These are phyloP conservation scores for Dolichotis patagonum DNA, from an alignment of 2,113 vertebrate species.

Conservation along the genomic window DNA sequence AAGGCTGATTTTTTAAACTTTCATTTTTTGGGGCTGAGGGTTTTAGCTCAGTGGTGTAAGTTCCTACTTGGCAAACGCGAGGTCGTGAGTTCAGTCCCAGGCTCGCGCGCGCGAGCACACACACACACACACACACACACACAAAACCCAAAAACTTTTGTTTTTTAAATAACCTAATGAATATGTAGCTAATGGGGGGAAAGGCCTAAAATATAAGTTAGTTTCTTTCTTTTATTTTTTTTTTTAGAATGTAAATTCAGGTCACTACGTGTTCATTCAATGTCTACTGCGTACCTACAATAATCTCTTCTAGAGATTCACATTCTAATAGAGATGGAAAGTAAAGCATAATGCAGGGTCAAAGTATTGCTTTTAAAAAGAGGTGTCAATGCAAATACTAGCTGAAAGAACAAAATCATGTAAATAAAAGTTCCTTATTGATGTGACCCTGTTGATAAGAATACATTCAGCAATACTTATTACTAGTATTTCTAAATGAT, in stretches of 20 bases:
- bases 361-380: slow-evolving; percentile 43
- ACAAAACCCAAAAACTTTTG: too few relatives aligned
- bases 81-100: too few relatives aligned
- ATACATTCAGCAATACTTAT: not conserved
- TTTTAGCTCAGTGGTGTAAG: too few relatives aligned
- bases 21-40: too few relatives aligned
- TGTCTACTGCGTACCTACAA: not conserved
- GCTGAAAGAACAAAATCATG: slow-evolving; percentile 3
- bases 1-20: not conserved
- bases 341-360: not conserved
- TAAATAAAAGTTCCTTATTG: not conserved
- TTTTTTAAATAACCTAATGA: slow-evolving; percentile 19
- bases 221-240: not conserved
- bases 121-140: too few relatives aligned
- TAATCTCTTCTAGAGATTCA: not conserved
- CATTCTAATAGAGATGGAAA: slow-evolving; percentile 38
- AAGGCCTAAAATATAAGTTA: not conserved
- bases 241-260: not conserved
- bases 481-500: not conserved
- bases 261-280: slow-evolving; percentile 42
- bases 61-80: too few relatives aligned
- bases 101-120: too few relatives aligned
- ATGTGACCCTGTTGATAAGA: not conserved
- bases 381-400: not conserved
- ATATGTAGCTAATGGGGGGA: slow-evolving; percentile 36